Evolutionary conservation across 2,113 vertebrate genomes (phyloP).

Genomic region (Todiramphus saurophagus): DNA sequence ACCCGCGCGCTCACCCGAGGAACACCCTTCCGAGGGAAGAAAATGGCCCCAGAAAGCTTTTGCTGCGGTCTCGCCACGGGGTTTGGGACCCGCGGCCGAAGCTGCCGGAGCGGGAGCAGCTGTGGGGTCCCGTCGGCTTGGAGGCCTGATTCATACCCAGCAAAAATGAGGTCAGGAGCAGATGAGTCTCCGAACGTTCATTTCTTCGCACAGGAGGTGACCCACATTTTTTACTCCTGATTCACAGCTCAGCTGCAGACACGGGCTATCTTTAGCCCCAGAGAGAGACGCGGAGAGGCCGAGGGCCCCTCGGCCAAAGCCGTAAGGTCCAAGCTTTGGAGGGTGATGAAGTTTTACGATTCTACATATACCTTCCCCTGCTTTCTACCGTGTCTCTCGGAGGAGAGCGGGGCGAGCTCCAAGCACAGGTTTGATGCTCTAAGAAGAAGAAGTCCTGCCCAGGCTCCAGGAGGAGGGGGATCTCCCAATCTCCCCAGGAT

Average conservation of each 20-base stretch:
- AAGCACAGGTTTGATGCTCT: accelerated
- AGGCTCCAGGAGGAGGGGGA: background rate
- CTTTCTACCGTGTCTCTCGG: accelerated
- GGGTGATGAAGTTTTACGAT: background rate
- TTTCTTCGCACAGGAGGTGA: slow-evolving; percentile 43
- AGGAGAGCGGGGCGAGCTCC: background rate
- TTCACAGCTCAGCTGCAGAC: slow-evolving; percentile 65
- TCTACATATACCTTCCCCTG: background rate
- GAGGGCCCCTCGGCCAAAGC: slow-evolving; percentile 24
- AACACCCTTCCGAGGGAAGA: background rate
- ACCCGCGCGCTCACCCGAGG: background rate
- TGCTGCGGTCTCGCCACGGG: background rate
- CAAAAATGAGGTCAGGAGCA: slow-evolving; percentile 15
- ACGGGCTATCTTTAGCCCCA: slow-evolving; percentile 44
- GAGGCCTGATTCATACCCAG: background rate
- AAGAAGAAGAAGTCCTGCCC: background rate
- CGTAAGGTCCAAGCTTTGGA: background rate
- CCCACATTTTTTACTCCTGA: slow-evolving; percentile 67
- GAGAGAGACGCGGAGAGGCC: background rate
- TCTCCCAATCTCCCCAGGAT: background rate
- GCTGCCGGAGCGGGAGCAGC: background rate
- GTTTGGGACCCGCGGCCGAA: accelerated
- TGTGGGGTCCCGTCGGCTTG: background rate
- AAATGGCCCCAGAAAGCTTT: background rate
- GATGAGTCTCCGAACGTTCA: background rate